Evolutionary conservation across 2,888 invertebrate genomes (phyloP).

Genomic region (Pammene aurita): DNA sequence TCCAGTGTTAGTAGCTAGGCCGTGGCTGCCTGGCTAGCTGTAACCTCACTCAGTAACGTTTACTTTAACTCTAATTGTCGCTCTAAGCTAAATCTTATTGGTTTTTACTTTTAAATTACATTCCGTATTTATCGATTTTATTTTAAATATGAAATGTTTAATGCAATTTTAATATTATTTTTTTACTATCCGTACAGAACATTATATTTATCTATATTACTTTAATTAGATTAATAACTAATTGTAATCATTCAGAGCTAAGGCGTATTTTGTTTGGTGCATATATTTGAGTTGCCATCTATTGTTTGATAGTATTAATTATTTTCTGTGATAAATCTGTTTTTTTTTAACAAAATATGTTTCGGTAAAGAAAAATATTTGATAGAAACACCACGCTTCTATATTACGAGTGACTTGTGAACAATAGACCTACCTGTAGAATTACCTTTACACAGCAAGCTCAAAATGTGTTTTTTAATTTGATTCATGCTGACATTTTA

Average conservation of each 20-base stretch:
- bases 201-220: slow-evolving; percentile 39
- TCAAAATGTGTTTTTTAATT: no score
- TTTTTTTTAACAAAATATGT: slow-evolving; percentile 44
- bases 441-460: no score
- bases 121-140: slow-evolving; percentile 41
- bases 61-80: slow-evolving; percentile 35
- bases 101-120: slow-evolving; percentile 41
- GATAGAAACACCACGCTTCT: slow-evolving; percentile 17
- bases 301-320: slow-evolving; percentile 77
- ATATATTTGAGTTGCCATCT: slow-evolving; percentile 75
- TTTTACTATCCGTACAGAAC: slow-evolving; percentile 33
- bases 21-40: slow-evolving; percentile 27
- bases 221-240: slow-evolving; percentile 24
- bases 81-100: slow-evolving; percentile 33
- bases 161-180: slow-evolving; percentile 29
- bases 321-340: slow-evolving; percentile 79
- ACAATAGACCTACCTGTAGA: no score
- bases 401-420: slow-evolving; percentile 23
- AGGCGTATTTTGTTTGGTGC: slow-evolving; percentile 57
- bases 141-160: slow-evolving; percentile 32
- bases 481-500: no score
- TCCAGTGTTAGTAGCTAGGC: slow-evolving; percentile 27
- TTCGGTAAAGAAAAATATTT: slow-evolving; percentile 30
- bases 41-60: background rate
- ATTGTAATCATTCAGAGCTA: slow-evolving; percentile 32